Percentiles rank a stretch among this genome's conserved stretches.
Evolutionary conservation across 1,140 invertebrate genomes (phyloP).

Genomic region (Portunus trituberculatus): DNA sequence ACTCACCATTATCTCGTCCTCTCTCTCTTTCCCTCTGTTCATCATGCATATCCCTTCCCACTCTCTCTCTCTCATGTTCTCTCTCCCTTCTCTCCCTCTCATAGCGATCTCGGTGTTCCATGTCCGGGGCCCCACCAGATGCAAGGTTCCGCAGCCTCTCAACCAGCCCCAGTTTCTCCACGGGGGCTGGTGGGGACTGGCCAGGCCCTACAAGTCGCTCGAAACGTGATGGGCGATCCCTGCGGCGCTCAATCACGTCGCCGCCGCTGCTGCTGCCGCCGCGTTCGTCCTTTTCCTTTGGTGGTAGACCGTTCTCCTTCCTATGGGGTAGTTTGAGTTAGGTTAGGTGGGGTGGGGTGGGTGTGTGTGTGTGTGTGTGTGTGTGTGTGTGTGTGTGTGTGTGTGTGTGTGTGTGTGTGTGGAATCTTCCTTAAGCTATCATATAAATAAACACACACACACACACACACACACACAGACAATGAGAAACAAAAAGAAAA

Average conservation of each 20-base stretch:
- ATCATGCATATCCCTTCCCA: slow-evolving; percentile 46
- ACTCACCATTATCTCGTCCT: not conserved
- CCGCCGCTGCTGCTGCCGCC: not conserved
- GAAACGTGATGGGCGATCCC: slow-evolving; percentile 51
- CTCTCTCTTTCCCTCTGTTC: not conserved
- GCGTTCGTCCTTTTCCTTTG: slow-evolving; percentile 67
- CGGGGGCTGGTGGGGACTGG: not conserved
- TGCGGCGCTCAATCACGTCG: not conserved
- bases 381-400: too few relatives aligned
- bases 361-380: too few relatives aligned
- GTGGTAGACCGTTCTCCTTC: slow-evolving; percentile 60
- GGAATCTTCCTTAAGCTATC: too few relatives aligned
- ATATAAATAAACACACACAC: too few relatives aligned
- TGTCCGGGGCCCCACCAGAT: slow-evolving; percentile 45
- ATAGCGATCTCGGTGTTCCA: slow-evolving; percentile 56
- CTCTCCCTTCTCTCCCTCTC: slow-evolving; percentile 69
- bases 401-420: too few relatives aligned
- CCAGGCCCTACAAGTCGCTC: not conserved
- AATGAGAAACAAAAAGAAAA: not conserved
- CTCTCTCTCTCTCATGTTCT: slow-evolving; percentile 74
- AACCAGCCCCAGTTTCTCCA: slow-evolving; percentile 52
- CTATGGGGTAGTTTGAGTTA: not conserved
- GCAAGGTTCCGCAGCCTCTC: slow-evolving; percentile 56
- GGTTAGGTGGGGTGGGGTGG: not conserved
- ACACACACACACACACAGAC: not conserved